Evolutionary conservation across 2,797 vertebrate genomes (phyloP), one percentile per base, ranked within the genome.

Genomic region (Notolabrus celidotus): DNA sequence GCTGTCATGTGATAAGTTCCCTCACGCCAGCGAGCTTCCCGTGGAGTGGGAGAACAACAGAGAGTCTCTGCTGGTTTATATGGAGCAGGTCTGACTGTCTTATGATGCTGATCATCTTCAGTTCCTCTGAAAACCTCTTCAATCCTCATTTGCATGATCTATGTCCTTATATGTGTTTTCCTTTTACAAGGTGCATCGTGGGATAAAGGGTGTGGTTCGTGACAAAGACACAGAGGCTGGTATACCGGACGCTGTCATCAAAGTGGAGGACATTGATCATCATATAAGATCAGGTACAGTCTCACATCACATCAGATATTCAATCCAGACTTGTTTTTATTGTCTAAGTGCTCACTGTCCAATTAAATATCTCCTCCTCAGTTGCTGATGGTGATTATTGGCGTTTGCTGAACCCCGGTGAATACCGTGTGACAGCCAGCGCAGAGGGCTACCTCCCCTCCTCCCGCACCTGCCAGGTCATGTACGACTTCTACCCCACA

Each of bases 381-480:
- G 97, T 93, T 31, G 74, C 89, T 0, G 90, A 92, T 0, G 97
- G 97, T 0, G 97, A 99, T 62, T 99, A 95, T 85, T 99, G 96
- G 96, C 95, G 97, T 31, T 95, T 99, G 88, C 92, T 99, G 84
- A 98, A 99, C 76, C 97, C 97, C 0, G 97, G 97, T 0, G 97
- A 99, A 79, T 98, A 99, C 88, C 94, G 92, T 0, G 95, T 99
- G 51, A 96, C 90, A 0, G 97, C 84, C 0, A 94, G 87, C 0
- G 96, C 97, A 0, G 95, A 97, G 7, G 96, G 96, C 46, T 97
- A 95, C 85, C 59, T 91, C 59, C 74, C 94, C 0, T 92, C 89
- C 15, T 93, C 91, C 2, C 91, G 82, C 39, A 91, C 69, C 23
- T 97, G 96, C 79, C 87, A 62, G 17, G 96, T 97, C 55, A 90